Evolutionary conservation across 2,888 invertebrate genomes (phyloP).

Genomic region (Sisyra terminalis): DNA sequence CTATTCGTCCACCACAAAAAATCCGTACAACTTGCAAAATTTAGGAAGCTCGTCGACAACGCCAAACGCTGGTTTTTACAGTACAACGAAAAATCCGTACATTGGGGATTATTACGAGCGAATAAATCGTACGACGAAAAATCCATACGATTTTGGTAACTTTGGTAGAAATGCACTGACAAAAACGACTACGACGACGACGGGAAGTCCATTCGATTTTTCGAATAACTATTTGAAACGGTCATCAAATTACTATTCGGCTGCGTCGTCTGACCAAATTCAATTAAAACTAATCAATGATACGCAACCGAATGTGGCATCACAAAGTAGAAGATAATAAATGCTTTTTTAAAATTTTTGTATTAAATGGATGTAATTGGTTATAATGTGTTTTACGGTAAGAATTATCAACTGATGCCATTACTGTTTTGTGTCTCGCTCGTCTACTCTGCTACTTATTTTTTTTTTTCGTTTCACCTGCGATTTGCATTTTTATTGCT

Average conservation of each 20-base stretch:
- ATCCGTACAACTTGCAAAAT: conserved; percentile 16
- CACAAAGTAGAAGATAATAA: background rate
- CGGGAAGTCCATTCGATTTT: conserved; percentile 15
- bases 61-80: conserved; percentile 7
- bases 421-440: background rate
- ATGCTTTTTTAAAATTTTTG: background rate
- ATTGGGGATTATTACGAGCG: conserved; percentile 26
- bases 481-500: too few species aligned
- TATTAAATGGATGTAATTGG: conserved; percentile 1
- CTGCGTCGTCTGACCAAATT: conserved; percentile 14
- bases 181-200: conserved; percentile 10
- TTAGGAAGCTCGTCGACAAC: conserved; percentile 16
- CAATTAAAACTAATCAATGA: too few species aligned
- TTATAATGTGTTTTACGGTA: background rate
- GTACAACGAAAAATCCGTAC: conserved; percentile 37
- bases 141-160: conserved; percentile 30
- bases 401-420: conserved; percentile 1
- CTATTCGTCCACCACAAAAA: conserved; percentile 13
- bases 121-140: conserved; percentile 35
- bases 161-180: conserved; percentile 18
- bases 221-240: conserved; percentile 27
- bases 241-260: conserved; percentile 31
- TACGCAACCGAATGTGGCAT: background rate
- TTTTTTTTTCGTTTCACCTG: background rate
- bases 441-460: background rate